A percentile compares a stretch with the other conserved stretches of the same genome.
These are phyloP conservation scores for Zosterops borbonicus DNA, from an alignment of 2,113 vertebrate genomes.

Conservation along the genomic window DNA sequence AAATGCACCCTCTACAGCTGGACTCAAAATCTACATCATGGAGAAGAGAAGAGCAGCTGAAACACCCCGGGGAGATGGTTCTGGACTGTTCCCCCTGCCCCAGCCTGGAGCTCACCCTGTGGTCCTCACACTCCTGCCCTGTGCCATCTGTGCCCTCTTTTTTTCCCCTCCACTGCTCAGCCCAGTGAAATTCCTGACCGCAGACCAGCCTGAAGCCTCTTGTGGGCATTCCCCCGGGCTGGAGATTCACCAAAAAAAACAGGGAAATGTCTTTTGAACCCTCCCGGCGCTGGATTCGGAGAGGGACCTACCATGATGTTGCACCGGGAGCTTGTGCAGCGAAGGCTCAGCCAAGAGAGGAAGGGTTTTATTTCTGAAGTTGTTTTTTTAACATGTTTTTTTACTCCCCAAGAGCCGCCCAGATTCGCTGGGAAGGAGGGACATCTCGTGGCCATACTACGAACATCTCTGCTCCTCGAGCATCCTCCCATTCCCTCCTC, in stretches of 20 bases:
- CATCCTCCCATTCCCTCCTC: accelerated
- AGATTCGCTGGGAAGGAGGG: neutral
- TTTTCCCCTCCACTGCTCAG: neutral
- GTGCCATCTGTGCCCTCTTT: neutral
- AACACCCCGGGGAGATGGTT: neutral
- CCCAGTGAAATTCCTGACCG: accelerated
- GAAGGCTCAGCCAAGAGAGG: neutral
- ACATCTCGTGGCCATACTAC: conserved; percentile 27
- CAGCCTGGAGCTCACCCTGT: neutral
- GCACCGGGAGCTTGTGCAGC: neutral
- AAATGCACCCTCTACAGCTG: neutral
- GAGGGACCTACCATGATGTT: accelerated
- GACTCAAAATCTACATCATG: neutral
- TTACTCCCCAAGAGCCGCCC: neutral
- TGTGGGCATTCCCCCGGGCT: accelerated
- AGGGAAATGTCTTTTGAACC: neutral
- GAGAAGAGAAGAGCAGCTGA: neutral
- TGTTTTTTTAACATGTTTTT: neutral
- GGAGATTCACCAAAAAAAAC: neutral
- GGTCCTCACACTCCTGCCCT: neutral
- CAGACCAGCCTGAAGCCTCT: neutral
- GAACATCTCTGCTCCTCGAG: neutral
- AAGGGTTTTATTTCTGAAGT: neutral
- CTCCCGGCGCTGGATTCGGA: accelerated
- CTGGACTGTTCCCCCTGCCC: neutral